Evolutionary conservation across 2,113 vertebrate species (phyloP).

Genomic region (Amblyopsis rosae): DNA sequence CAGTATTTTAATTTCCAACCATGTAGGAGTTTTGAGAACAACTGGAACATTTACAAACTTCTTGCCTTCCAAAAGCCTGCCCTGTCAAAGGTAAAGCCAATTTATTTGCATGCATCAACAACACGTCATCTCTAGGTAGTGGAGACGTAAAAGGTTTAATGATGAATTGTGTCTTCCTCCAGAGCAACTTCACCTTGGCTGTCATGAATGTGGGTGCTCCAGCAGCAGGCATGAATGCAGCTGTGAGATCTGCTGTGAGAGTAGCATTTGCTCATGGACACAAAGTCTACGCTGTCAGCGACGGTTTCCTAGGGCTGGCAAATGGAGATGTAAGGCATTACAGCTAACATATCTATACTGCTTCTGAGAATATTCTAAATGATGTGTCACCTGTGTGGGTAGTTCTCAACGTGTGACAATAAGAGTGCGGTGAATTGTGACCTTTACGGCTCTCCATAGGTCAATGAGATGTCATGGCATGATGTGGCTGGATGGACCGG

Average conservation of each 20-base stretch:
- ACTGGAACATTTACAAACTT: slow-evolving; percentile 93
- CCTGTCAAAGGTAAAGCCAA: slow-evolving; percentile 70
- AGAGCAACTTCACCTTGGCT: slow-evolving; percentile 85
- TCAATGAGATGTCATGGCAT: slow-evolving; percentile 86
- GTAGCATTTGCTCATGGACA: slow-evolving; percentile 84
- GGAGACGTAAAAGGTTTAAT: background rate
- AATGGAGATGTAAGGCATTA: slow-evolving; percentile 79
- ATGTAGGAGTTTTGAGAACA: slow-evolving; percentile 93
- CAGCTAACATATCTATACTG: background rate
- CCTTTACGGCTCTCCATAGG: slow-evolving; percentile 60
- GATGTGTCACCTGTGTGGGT: background rate
- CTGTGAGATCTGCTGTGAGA: slow-evolving; percentile 86
- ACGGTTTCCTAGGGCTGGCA: slow-evolving; percentile 90
- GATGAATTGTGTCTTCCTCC: background rate
- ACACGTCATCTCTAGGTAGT: no score
- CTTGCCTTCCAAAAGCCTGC: slow-evolving; percentile 84
- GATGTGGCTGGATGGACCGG: slow-evolving; percentile 93
- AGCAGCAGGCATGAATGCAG: slow-evolving; percentile 90
- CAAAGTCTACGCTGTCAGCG: slow-evolving; percentile 82
- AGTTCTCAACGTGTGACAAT: background rate
- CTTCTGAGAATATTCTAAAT: background rate
- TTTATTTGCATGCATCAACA: background rate
- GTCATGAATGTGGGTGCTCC: slow-evolving; percentile 94
- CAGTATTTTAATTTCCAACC: slow-evolving; percentile 13
- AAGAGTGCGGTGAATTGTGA: no score